Base-by-base conservation (phyloP, 2,888 invertebrate genomes). In the Hemithea aestivaria region DNA sequence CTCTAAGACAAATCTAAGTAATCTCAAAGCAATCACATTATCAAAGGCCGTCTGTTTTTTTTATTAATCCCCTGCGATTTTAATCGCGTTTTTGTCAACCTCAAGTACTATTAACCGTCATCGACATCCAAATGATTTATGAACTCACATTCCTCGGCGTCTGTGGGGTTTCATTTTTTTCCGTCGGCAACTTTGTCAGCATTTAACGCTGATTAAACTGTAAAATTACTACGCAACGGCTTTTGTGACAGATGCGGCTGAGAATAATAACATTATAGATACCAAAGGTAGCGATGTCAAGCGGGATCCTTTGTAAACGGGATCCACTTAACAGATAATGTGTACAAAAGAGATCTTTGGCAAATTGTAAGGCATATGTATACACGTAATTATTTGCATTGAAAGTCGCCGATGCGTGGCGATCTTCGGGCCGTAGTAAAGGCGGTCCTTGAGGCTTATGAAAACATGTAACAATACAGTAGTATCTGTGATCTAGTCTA, bases 181-280 rank as follows among this genome's bases (percentile, higher is more conserved):
- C 52, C 46, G 40, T 80, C 81, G 81, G 83, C 72, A 70, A 71
- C 69, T 75, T 65, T 82, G 73, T 73, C 66, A 69, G 69, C 77
- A 85, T 87, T 87, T 85, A 87, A 87, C 87, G 87, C 85, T 87
- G 83, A 87, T 87, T 87, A 87, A 84, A 87, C 85, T 87, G 85
- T 87, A 83, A 87, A 87, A 87, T 87, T 84, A 81, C 75, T 51
- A 78, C 77, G 75, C 75, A 79, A 77, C 72, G 74, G 69, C 68
- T 73, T 80, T 79, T 83, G 78, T 79, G 84, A 85, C 85, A 87
- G 85, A 87, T 87, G 87, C 73, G 80, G 81, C 80, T 57, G 60
- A 58, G 73, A 74, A 85, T 84, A 85, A 84, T 85, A 82, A 81
- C 74, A 83, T 84, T 83, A 84, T 74, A 68, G 70, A 79, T 75